A percentile compares a stretch with the other conserved stretches of the same genome.
phyloP scores from a whole-genome alignment of 2,888 invertebrate genomes.

The Pristionchus entomophagus region DNA sequence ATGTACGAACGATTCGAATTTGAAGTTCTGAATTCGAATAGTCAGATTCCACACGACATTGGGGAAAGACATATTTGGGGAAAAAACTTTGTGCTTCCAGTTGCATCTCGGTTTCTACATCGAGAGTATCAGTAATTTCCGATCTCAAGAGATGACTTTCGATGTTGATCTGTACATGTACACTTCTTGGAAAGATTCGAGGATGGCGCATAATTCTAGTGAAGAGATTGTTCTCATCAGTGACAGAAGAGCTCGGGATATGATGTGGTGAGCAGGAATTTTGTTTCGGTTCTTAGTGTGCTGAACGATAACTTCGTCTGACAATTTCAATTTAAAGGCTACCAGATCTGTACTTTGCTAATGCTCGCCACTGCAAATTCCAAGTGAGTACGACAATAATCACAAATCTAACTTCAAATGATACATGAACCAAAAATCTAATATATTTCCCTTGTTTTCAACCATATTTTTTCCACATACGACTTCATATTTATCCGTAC shows the following conservation, averaged over 20 bases:
- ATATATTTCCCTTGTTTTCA: not conserved
- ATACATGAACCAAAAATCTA: not conserved
- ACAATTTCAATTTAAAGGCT: conserved; percentile 55
- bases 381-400: conserved; percentile 35
- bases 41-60: not conserved
- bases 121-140: conserved; percentile 65
- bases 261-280: conserved; percentile 61
- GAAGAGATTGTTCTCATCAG: conserved; percentile 67
- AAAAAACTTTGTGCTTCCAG: conserved; percentile 46
- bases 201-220: conserved; percentile 62
- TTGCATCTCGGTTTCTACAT: conserved; percentile 65
- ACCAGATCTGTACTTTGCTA: conserved; percentile 72
- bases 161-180: conserved; percentile 72
- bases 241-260: conserved; percentile 64
- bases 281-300: no score
- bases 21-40: no score
- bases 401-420: no score
- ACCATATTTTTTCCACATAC: no score
- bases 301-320: not conserved
- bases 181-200: conserved; percentile 62
- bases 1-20: not conserved
- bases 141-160: conserved; percentile 69
- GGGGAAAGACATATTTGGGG: not conserved
- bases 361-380: conserved; percentile 55
- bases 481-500: no score